phyloP scores from a whole-genome alignment of 2,113 vertebrate genomes.

The Kobus ellipsiprymnus region DNA sequence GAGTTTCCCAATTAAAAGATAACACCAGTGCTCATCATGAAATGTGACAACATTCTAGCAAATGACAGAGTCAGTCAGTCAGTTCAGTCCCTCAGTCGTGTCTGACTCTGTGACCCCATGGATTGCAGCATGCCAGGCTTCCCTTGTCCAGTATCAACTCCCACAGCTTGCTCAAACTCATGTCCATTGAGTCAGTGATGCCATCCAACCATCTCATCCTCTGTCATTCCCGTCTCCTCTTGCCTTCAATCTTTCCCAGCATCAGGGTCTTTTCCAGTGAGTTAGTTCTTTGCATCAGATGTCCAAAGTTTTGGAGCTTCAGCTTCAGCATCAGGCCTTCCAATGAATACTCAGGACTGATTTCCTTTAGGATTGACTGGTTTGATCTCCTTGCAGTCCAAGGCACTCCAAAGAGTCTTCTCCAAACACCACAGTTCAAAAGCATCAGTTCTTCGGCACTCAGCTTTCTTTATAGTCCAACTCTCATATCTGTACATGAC shows the following conservation, averaged over 20 bases:
- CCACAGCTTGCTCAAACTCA: not conserved
- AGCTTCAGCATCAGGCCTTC: not conserved
- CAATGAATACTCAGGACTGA: not conserved
- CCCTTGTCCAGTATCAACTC: not conserved
- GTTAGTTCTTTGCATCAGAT: not conserved
- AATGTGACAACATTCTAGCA: not conserved
- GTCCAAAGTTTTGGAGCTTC: not conserved
- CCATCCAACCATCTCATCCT: not conserved
- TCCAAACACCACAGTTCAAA: not conserved
- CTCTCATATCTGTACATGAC: not conserved
- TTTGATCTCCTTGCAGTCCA: not conserved
- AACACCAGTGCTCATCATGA: not conserved
- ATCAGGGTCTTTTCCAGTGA: not conserved
- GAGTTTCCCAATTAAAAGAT: not conserved
- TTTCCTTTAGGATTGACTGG: not conserved
- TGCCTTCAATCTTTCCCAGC: not conserved
- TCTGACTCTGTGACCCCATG: not conserved
- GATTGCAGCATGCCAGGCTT: not conserved
- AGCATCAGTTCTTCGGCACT: not conserved
- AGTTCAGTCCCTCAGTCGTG: not conserved
- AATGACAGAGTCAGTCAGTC: not conserved
- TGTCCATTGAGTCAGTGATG: not conserved
- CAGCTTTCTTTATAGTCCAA: not conserved
- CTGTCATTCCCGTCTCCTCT: not conserved
- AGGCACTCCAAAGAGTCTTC: not conserved